Conservation (phyloP, 2,113 vertebrate species). For the Empidonax traillii region DNA sequence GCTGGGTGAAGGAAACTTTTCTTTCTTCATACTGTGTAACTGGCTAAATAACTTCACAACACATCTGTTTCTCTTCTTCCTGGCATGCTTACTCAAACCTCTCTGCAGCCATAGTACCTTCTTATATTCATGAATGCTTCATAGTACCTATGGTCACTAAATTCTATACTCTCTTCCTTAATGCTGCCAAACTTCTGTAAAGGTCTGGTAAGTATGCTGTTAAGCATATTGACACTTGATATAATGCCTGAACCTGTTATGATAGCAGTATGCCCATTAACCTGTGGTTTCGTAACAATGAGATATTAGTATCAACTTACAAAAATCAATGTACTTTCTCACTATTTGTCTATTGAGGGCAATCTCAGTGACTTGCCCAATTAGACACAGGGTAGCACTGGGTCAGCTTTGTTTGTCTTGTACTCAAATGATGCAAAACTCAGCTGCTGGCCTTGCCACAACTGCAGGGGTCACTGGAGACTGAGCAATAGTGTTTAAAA, state of each 20-base stretch:
- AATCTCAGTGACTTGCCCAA: not conserved
- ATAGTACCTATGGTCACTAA: constrained; percentile 28
- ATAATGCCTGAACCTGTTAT: not conserved
- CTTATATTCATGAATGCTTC: not conserved
- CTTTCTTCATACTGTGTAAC: not conserved
- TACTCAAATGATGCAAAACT: not conserved
- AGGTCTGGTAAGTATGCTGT: constrained; percentile 74
- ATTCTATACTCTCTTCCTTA: constrained; percentile 63
- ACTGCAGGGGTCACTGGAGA: not conserved
- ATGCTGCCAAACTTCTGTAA: constrained; percentile 74
- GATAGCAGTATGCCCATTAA: not conserved
- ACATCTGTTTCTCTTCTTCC: not conserved
- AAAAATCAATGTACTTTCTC: not conserved
- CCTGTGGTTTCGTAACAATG: not conserved
- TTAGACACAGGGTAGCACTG: not conserved
- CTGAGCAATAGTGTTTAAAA: not conserved
- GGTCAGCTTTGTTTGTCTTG: not conserved
- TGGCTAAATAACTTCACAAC: not conserved
- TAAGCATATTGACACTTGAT: not conserved
- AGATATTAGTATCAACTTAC: not conserved
- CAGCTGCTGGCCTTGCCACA: not conserved
- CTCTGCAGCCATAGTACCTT: not conserved
- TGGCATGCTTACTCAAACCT: not conserved
- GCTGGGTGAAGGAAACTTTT: constrained; percentile 43
- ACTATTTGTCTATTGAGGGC: not conserved